phyloP scores from a whole-genome alignment of 1,140 invertebrate species.

The Cryptotermes secundus region DNA sequence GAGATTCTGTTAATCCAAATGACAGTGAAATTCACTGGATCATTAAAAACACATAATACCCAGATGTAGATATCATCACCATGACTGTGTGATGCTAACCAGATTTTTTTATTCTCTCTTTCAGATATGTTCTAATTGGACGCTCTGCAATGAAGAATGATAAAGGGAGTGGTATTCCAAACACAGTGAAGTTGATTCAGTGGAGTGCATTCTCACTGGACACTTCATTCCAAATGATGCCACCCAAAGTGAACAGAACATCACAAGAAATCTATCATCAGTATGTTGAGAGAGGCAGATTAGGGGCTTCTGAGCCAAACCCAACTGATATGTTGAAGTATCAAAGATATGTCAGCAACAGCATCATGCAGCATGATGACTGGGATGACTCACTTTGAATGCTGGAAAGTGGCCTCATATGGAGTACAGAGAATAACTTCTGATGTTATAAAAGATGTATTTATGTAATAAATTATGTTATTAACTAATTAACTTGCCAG shows the following conservation, averaged over 20 bases:
- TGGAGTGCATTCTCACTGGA: slow-evolving; percentile 53
- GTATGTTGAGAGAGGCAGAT: slow-evolving; percentile 55
- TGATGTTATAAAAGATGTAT: no score
- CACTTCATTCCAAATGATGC: slow-evolving; percentile 52
- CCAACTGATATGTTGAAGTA: slow-evolving; percentile 49
- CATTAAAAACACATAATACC: no score
- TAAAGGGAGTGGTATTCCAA: slow-evolving; percentile 49
- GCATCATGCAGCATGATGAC: neutral
- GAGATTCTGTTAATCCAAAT: no score
- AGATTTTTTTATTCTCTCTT: slow-evolving; percentile 25
- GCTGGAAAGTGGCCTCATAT: no score
- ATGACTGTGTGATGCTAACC: no score
- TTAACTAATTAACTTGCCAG: no score
- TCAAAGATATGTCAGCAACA: slow-evolving; percentile 44
- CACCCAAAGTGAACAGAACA: slow-evolving; percentile 61
- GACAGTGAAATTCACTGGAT: no score
- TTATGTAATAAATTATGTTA: no score
- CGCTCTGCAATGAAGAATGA: slow-evolving; percentile 57
- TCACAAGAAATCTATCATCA: slow-evolving; percentile 66
- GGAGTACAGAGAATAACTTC: no score
- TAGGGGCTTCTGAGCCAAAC: slow-evolving; percentile 49
- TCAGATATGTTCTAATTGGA: slow-evolving; percentile 56
- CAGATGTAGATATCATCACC: no score
- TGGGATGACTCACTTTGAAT: slow-evolving; percentile 26
- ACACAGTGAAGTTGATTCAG: slow-evolving; percentile 41